Percentiles rank a stretch among this genome's conserved stretches.
Evolutionary conservation across 2,888 invertebrate species (phyloP).

Genomic region (Odontocolon sp.): DNA sequence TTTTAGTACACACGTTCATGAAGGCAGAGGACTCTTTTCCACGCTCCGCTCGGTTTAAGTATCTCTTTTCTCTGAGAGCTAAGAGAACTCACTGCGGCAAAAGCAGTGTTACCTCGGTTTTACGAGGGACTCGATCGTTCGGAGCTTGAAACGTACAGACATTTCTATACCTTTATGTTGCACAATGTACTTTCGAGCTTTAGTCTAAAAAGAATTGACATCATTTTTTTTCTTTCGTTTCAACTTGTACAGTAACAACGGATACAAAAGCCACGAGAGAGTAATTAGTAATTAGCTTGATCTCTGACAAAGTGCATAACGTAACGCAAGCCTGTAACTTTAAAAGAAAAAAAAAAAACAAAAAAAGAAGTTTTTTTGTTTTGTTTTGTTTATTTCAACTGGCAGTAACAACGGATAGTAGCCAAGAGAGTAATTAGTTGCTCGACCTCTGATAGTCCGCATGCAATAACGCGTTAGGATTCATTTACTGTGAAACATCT

Average conservation of each 20-base stretch:
- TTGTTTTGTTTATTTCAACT: constrained; percentile 1
- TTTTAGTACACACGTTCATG: constrained; percentile 1
- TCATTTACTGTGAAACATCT: constrained; percentile 76
- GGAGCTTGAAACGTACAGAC: neutral
- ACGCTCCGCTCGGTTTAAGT: constrained; percentile 22
- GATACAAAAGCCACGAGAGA: neutral
- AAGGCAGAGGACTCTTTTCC: constrained; percentile 1
- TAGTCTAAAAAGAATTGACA: neutral
- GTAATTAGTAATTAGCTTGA: constrained; percentile 2
- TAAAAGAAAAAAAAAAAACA: too few species aligned
- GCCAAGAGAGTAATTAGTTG: constrained; percentile 66
- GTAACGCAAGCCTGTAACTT: too few species aligned
- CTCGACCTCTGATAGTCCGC: constrained; percentile 60
- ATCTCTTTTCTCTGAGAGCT: neutral
- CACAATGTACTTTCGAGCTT: neutral
- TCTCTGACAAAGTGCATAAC: neutral
- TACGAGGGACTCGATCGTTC: constrained; percentile 16
- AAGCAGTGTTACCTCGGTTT: constrained; percentile 25
- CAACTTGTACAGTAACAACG: neutral
- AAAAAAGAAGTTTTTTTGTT: neutral
- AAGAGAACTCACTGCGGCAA: constrained; percentile 8
- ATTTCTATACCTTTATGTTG: neutral
- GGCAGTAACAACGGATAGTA: neutral
- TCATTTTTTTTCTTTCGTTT: neutral
- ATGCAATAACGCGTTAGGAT: constrained; percentile 66